phyloP scores from a whole-genome alignment of 2,888 invertebrate genomes.

The Drosophila ustulata region DNA sequence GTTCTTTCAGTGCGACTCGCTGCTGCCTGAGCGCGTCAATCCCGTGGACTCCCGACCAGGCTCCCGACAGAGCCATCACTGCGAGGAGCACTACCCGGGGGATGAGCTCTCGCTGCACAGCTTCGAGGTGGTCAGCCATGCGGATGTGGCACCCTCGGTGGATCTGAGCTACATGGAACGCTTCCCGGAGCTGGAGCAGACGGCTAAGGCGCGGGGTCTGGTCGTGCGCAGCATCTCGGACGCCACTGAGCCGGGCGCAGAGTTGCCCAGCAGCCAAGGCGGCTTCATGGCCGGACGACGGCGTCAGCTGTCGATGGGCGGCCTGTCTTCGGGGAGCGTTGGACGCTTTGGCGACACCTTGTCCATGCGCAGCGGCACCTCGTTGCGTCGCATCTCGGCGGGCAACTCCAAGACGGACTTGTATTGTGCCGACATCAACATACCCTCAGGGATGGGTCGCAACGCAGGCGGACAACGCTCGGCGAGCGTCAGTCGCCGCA shows the following conservation, averaged over 20 bases:
- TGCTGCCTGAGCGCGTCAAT: constrained; percentile 91
- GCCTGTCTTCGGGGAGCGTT: constrained; percentile 77
- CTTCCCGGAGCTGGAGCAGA: constrained; percentile 81
- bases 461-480: constrained; percentile 68
- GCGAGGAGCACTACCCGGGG: constrained; percentile 81
- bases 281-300: constrained; percentile 71
- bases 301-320: constrained; percentile 81
- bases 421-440: constrained; percentile 84
- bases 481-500: constrained; percentile 78
- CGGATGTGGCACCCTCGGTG: constrained; percentile 69
- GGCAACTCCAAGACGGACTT: constrained; percentile 83
- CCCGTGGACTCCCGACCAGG: constrained; percentile 88
- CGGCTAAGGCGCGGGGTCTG: constrained; percentile 80
- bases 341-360: constrained; percentile 79
- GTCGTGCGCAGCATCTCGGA: constrained; percentile 83
- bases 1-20: constrained; percentile 92
- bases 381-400: constrained; percentile 82
- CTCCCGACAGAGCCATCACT: constrained; percentile 86
- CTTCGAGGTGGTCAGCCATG: constrained; percentile 70
- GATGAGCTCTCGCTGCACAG: constrained; percentile 79
- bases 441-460: constrained; percentile 59
- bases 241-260: constrained; percentile 69
- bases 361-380: constrained; percentile 83
- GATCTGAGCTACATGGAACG: constrained; percentile 82
- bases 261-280: constrained; percentile 39